Evolutionary conservation across 92 coral and sea anemone genomes (phyloP).

Genomic region (Palythoa caribaeorum): DNA sequence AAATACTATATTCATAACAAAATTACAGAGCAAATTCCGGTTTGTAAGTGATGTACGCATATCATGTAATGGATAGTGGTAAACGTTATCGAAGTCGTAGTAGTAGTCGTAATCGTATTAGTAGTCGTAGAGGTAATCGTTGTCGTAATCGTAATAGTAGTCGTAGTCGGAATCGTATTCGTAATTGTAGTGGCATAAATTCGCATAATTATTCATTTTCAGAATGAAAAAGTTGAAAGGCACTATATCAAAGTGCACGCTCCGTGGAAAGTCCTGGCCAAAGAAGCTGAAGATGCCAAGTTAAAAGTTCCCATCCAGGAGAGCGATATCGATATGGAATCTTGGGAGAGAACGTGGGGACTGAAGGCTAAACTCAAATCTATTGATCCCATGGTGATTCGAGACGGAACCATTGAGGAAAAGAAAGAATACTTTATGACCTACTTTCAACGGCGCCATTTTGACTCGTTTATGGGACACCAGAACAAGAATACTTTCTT

Average conservation of each 20-base stretch:
- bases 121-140: no score
- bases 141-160: no score
- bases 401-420: constrained; percentile 63
- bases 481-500: constrained; percentile 72
- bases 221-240: constrained; percentile 68
- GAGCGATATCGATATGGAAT: constrained; percentile 69
- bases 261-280: constrained; percentile 76
- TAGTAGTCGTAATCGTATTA: no score
- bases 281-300: constrained; percentile 78
- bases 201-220: neutral
- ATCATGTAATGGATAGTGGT: no score
- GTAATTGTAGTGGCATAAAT: no score
- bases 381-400: constrained; percentile 75
- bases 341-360: constrained; percentile 60
- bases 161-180: no score
- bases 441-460: constrained; percentile 61
- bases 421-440: constrained; percentile 82
- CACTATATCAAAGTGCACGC: constrained; percentile 88
- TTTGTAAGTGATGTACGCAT: no score
- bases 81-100: no score
- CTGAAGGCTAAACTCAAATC: constrained; percentile 44
- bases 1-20: no score
- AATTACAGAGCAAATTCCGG: no score
- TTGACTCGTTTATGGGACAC: constrained; percentile 58
- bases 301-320: constrained; percentile 83